These are phyloP conservation scores for Escarpia spicata DNA, from an alignment of 2,888 invertebrate species.

Conservation along the genomic window DNA sequence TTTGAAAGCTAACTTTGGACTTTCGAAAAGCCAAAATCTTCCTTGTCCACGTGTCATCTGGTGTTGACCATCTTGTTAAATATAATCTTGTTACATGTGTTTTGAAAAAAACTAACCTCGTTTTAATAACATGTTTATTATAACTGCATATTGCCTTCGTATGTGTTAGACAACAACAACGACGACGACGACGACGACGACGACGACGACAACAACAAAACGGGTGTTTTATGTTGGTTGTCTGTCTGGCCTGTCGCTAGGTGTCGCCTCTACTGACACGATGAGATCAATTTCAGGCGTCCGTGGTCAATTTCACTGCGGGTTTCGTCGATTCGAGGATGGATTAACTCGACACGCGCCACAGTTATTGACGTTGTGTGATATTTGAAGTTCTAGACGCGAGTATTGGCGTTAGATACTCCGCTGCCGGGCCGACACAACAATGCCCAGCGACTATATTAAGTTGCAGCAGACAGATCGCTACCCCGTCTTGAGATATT, in stretches of 20 bases:
- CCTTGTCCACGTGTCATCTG: no score
- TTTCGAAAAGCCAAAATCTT: no score
- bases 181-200: no score
- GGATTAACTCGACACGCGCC: not conserved
- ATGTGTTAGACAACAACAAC: no score
- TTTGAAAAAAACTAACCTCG: no score
- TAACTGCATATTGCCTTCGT: no score
- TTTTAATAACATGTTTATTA: no score
- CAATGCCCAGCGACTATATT: not conserved
- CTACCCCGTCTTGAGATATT: not conserved
- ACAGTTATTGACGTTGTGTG: not conserved
- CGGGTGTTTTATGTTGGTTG: not conserved
- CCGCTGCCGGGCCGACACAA: not conserved
- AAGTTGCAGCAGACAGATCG: not conserved
- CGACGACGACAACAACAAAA: not conserved
- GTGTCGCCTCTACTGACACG: constrained; percentile 1
- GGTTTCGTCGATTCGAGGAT: not conserved
- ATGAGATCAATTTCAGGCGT: not conserved
- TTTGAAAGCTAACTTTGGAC: no score
- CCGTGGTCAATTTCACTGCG: not conserved
- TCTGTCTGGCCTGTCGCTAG: not conserved
- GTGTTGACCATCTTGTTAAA: no score
- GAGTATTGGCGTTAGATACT: not conserved
- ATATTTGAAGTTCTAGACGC: not conserved
- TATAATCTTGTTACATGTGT: no score